phyloP scores from a whole-genome alignment of 2,797 vertebrate species.

The Jordanella pulchra region DNA sequence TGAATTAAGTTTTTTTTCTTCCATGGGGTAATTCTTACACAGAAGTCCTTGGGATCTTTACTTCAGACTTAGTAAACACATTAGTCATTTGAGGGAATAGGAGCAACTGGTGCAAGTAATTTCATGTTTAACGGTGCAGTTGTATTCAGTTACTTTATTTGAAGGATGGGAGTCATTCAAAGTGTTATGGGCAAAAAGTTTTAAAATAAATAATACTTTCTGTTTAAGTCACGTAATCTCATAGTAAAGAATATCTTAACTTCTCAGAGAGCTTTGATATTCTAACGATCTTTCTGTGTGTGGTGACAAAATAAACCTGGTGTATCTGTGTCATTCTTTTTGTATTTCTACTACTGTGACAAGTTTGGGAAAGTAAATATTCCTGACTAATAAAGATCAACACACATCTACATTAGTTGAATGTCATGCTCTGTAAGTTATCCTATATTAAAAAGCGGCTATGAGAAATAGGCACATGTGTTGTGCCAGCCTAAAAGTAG shows the following conservation, averaged over 20 bases:
- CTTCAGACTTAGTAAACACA: conserved; percentile 13
- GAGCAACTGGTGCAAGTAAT: conserved; percentile 2
- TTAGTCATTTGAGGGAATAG: background rate
- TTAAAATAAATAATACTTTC: background rate
- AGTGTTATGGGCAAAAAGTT: background rate
- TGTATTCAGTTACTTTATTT: background rate
- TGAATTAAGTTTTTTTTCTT: conserved; percentile 36
- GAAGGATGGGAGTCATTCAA: background rate
- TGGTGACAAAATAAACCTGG: background rate
- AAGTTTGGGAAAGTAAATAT: background rate
- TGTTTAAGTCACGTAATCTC: background rate
- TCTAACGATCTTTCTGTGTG: background rate
- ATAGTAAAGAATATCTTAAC: background rate
- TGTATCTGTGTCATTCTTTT: too few relatives aligned
- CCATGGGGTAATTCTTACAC: conserved; percentile 31
- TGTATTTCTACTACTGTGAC: background rate
- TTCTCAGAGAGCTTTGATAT: background rate
- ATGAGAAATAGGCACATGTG: background rate
- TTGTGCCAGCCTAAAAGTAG: background rate
- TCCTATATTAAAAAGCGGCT: background rate
- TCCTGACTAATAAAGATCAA: background rate
- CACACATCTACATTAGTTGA: background rate
- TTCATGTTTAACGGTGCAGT: background rate
- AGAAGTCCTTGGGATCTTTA: conserved; percentile 9
- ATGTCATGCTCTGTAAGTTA: background rate